Evolutionary conservation across 2,113 vertebrate genomes (phyloP).

Genomic region (Chinchilla lanigera): DNA sequence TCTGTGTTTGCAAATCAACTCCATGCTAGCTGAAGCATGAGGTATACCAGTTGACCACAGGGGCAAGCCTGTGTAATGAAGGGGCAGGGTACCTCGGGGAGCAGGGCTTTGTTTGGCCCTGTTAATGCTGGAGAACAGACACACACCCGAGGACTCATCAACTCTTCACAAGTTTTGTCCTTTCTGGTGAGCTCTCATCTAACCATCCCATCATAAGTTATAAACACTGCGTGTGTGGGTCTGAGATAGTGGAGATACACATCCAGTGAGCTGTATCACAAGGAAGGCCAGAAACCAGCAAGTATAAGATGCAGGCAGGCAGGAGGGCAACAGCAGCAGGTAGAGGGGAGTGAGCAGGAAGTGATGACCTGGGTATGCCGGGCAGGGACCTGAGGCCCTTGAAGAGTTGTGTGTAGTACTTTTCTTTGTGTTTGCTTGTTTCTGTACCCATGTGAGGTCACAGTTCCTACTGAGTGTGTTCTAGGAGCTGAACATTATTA

Average conservation of each 20-base stretch:
- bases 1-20: not conserved
- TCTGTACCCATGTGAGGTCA: not conserved
- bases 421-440: not conserved
- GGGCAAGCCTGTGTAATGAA: rapidly evolving
- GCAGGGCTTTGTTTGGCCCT: not conserved
- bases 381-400: too few species aligned
- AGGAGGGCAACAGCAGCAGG: not conserved
- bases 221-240: not conserved
- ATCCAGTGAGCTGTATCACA: not conserved
- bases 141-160: too few species aligned
- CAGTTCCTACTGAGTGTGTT: too few species aligned
- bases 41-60: rapidly evolving
- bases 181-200: not conserved
- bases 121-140: not conserved
- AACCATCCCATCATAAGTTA: too few species aligned
- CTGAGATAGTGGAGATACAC: not conserved
- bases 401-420: not conserved
- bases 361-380: rapidly evolving
- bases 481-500: not conserved
- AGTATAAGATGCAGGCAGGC: too few species aligned
- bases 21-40: rapidly evolving
- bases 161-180: not conserved
- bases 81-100: rapidly evolving
- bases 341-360: rapidly evolving
- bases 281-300: not conserved